Conservation (phyloP, 2,888 invertebrate species). For the Drosophila paracracens region DNA sequence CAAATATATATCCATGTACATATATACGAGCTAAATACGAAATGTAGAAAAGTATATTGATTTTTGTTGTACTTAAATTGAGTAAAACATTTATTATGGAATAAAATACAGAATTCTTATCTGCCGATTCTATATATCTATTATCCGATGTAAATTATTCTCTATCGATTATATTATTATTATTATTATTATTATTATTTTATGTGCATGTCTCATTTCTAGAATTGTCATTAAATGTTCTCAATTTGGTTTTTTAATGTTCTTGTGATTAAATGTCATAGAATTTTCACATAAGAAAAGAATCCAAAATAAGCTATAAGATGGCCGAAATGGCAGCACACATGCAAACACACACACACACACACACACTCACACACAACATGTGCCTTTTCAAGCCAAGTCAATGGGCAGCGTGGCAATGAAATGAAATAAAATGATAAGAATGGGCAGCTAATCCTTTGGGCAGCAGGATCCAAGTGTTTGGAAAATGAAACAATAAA, state of each 20-base stretch:
- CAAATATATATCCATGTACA: background rate
- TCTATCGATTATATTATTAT: background rate
- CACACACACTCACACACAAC: slow-evolving; percentile 13
- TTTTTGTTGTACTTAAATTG: background rate
- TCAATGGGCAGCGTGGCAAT: slow-evolving; percentile 41
- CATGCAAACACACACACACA: background rate
- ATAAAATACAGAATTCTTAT: background rate
- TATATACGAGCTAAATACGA: background rate
- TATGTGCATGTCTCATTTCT: background rate
- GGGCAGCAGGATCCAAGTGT: slow-evolving; percentile 25
- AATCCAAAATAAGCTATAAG: background rate
- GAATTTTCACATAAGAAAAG: background rate
- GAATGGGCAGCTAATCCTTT: slow-evolving; percentile 46
- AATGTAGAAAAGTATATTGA: background rate
- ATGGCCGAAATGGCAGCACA: slow-evolving; percentile 3
- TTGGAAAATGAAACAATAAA: slow-evolving; percentile 31
- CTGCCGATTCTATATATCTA: background rate
- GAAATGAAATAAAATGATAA: slow-evolving; percentile 39
- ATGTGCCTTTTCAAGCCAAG: slow-evolving; percentile 25
- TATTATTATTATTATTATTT: no score
- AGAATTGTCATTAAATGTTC: background rate
- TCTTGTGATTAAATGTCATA: background rate
- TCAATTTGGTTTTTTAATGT: background rate
- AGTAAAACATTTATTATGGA: background rate
- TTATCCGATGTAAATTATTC: background rate